Conservation (phyloP, 2,888 invertebrate genomes). For the Sylvicola cinctus region DNA sequence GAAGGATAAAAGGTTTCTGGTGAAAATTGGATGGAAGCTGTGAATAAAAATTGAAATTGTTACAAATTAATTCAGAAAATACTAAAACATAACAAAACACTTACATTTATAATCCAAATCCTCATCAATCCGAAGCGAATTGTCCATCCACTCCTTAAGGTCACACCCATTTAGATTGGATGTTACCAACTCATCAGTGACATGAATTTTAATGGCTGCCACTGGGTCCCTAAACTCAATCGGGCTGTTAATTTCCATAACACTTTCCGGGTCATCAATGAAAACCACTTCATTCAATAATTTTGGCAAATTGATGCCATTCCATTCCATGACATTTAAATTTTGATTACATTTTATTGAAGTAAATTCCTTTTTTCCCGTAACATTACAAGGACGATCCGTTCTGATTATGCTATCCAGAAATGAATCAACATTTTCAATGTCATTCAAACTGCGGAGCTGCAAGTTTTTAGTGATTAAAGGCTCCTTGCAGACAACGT, state of each 20-base stretch:
- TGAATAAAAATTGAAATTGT: constrained; percentile 9
- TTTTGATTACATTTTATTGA: constrained; percentile 17
- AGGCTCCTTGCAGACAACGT: constrained; percentile 10
- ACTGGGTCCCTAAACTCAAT: constrained; percentile 21
- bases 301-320: constrained; percentile 18
- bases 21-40: constrained; percentile 25
- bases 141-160: constrained; percentile 22
- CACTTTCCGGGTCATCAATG: constrained; percentile 15
- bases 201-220: constrained; percentile 11
- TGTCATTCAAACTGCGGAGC: constrained; percentile 14
- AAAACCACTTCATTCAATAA: constrained; percentile 23
- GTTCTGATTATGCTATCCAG: constrained; percentile 15
- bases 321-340: constrained; percentile 16
- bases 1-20: constrained; percentile 23
- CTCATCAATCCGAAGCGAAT: constrained; percentile 26
- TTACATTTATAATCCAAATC: neutral
- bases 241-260: constrained; percentile 14
- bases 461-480: constrained; percentile 12
- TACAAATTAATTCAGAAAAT: constrained; percentile 1
- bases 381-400: constrained; percentile 10
- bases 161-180: constrained; percentile 20
- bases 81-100: neutral
- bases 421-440: constrained; percentile 13
- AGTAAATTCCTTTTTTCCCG: constrained; percentile 17
- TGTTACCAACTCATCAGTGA: constrained; percentile 16